A percentile compares a stretch with the other conserved stretches of the same genome.
These are phyloP conservation scores for Onychomys torridus DNA, from an alignment of 2,797 vertebrate genomes.

Conservation along the genomic window DNA sequence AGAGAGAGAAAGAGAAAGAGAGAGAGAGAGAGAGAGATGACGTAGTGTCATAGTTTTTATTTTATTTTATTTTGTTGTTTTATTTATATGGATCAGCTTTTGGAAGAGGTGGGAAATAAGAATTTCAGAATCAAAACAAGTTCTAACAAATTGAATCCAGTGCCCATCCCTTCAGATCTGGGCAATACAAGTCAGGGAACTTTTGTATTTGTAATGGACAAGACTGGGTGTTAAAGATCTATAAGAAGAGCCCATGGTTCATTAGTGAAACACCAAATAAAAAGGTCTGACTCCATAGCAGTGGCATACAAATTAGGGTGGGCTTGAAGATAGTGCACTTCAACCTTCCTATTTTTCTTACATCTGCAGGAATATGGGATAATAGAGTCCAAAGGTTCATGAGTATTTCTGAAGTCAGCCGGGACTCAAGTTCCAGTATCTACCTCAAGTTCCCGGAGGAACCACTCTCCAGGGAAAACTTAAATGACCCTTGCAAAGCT, in stretches of 20 bases:
- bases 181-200: not conserved
- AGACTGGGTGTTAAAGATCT: not conserved
- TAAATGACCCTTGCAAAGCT: not conserved
- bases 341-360: not conserved
- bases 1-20: too few species aligned
- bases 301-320: not conserved
- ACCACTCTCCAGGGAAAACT: not conserved
- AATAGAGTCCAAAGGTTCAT: not conserved
- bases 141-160: not conserved
- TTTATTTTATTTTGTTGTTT: conserved; percentile 25
- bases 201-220: not conserved
- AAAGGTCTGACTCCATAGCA: not conserved
- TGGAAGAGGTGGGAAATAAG: not conserved
- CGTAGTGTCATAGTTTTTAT: not conserved
- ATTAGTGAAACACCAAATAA: not conserved
- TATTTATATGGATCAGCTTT: conserved; percentile 41
- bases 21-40: not conserved
- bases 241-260: not conserved
- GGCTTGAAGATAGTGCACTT: not conserved
- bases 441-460: not conserved
- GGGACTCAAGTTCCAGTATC: not conserved
- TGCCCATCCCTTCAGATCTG: accelerated
- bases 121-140: not conserved
- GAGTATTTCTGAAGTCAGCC: not conserved
- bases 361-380: not conserved